Evolutionary conservation across 2,888 invertebrate genomes (phyloP).

Genomic region (Drosophila anomelani): DNA sequence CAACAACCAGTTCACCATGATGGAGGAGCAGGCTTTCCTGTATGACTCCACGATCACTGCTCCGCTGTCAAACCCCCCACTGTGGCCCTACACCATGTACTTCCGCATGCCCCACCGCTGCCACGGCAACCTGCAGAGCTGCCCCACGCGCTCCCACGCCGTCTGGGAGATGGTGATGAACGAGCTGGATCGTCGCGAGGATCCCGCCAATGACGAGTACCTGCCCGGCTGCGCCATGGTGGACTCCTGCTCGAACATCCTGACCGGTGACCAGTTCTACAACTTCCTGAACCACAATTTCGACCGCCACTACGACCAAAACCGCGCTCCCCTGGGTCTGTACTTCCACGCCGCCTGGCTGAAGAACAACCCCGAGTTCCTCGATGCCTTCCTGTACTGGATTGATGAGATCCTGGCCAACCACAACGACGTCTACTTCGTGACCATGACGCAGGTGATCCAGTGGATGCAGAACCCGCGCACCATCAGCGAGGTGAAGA

Average conservation of each 20-base stretch:
- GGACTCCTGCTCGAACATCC: conserved; percentile 96
- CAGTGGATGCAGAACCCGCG: conserved; percentile 98
- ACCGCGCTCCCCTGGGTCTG: conserved; percentile 94
- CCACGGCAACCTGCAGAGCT: conserved; percentile 95
- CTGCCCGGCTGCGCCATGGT: conserved; percentile 97
- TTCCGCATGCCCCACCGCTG: conserved; percentile 98
- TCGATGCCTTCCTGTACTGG: conserved; percentile 97
- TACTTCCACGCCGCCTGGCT: conserved; percentile 98
- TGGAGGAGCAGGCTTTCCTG: conserved; percentile 97
- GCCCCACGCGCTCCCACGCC: conserved; percentile 95
- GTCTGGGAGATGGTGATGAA: conserved; percentile 99
- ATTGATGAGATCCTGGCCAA: conserved; percentile 94
- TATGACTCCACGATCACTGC: conserved; percentile 98
- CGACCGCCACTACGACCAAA: conserved; percentile 95
- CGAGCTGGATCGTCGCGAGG: conserved; percentile 95
- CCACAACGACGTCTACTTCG: conserved; percentile 96
- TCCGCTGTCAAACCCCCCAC: conserved; percentile 94
- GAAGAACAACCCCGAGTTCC: conserved; percentile 95
- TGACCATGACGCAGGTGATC: conserved; percentile 98
- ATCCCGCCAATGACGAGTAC: conserved; percentile 94
- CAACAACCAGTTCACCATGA: conserved; percentile 98
- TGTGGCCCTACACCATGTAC: conserved; percentile 99
- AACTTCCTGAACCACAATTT: conserved; percentile 97
- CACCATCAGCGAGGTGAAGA: conserved; percentile 93
- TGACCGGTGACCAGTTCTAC: conserved; percentile 96